These are phyloP conservation scores for Parnassius smintheus DNA, from an alignment of 2,888 invertebrate genomes.

Conservation along the genomic window DNA sequence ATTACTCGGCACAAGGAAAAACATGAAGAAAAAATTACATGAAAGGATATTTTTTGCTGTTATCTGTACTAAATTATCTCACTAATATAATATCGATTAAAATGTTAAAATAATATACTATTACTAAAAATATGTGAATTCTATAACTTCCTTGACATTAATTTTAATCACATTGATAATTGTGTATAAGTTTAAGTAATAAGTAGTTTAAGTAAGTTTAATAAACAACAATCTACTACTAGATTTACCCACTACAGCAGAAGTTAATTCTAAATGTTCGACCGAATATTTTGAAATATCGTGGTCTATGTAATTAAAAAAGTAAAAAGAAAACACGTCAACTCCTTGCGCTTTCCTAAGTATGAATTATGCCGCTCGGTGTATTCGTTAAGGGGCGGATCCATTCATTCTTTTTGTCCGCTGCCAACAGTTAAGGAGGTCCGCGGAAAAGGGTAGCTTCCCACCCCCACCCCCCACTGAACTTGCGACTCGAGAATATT, in stretches of 20 bases:
- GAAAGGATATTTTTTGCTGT: no score
- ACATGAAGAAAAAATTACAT: no score
- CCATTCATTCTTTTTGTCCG: constrained; percentile 81
- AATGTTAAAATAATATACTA: no score
- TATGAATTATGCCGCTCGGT: constrained; percentile 81
- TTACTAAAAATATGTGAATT: no score
- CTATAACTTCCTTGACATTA: no score
- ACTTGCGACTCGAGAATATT: constrained; percentile 78
- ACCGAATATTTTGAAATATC: constrained; percentile 16
- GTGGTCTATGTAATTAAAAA: constrained; percentile 33
- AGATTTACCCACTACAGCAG: not conserved
- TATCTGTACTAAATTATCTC: no score
- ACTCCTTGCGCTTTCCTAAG: constrained; percentile 79
- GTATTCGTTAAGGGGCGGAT: constrained; percentile 81
- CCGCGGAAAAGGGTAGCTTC: constrained; percentile 51
- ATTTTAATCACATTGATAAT: no score
- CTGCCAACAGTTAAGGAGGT: constrained; percentile 77
- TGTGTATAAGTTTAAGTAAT: no score
- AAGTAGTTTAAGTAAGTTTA: no score
- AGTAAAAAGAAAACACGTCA: constrained; percentile 62
- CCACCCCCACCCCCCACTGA: constrained; percentile 57
- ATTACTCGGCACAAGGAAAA: no score
- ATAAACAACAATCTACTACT: not conserved
- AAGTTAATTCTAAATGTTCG: constrained; percentile 4
- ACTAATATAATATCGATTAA: no score